Percentiles rank a stretch among this genome's conserved stretches.
These are phyloP conservation scores for Amniataba percoides DNA, from an alignment of 2,797 vertebrate genomes.

Conservation along the genomic window DNA sequence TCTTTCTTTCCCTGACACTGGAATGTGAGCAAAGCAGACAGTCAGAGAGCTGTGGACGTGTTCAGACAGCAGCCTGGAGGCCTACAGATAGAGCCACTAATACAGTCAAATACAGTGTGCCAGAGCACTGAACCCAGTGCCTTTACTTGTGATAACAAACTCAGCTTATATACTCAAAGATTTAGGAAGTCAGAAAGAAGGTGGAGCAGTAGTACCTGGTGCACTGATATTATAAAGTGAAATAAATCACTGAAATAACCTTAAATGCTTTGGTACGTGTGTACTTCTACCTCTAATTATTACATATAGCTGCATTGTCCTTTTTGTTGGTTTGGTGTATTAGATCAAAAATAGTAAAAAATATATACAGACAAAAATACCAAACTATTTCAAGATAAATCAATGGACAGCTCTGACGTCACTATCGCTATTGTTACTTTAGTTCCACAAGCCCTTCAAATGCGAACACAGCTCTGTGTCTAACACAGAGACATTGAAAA, in stretches of 20 bases:
- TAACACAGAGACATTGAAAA: background rate
- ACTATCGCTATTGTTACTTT: background rate
- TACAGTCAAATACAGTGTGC: constrained; percentile 3
- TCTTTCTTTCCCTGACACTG: constrained; percentile 71
- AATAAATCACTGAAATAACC: background rate
- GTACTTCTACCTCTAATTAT: background rate
- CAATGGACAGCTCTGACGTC: background rate
- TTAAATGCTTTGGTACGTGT: background rate
- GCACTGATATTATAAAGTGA: too few species aligned
- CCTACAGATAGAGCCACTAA: constrained; percentile 42
- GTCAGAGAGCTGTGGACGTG: constrained; percentile 69
- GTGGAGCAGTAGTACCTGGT: too few species aligned
- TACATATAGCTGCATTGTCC: background rate
- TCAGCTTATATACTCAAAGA: background rate
- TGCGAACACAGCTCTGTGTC: background rate
- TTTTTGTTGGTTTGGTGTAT: background rate
- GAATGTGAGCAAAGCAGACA: constrained; percentile 74
- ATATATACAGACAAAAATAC: too few species aligned
- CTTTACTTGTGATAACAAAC: constrained; percentile 18
- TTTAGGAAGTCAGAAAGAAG: background rate
- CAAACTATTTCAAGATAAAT: too few species aligned
- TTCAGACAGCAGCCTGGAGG: constrained; percentile 76
- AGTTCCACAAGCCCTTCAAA: background rate
- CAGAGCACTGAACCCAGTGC: constrained; percentile 18
- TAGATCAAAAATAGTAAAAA: too few species aligned